A percentile compares a stretch with the other conserved stretches of the same genome.
These are phyloP conservation scores for Sparidentex hasta DNA, from an alignment of 2,797 vertebrate genomes.

Conservation along the genomic window DNA sequence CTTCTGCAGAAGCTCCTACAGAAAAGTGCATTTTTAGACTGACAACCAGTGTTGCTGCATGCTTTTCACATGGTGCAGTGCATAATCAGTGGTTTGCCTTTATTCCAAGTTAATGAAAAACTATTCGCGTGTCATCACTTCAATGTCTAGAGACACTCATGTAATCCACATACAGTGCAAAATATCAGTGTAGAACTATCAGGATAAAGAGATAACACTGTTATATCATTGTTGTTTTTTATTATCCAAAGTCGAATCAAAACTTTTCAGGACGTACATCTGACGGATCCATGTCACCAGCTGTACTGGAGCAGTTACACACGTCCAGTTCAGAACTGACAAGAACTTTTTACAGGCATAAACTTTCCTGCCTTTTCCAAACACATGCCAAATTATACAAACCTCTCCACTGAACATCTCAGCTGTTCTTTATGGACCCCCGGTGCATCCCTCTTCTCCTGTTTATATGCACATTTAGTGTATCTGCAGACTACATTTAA, in stretches of 20 bases:
- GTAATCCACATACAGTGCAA: neutral
- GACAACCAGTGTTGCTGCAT: constrained; percentile 13
- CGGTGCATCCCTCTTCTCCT: neutral
- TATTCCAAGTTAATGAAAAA: neutral
- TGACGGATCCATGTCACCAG: constrained; percentile 12
- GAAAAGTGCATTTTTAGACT: constrained; percentile 38
- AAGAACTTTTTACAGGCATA: constrained; percentile 33
- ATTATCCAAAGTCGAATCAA: neutral
- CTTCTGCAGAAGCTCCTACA: constrained; percentile 46
- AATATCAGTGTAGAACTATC: neutral
- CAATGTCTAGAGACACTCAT: neutral
- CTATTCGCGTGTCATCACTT: neutral
- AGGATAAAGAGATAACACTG: neutral
- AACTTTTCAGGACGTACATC: constrained; percentile 22
- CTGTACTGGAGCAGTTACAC: neutral
- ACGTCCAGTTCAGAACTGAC: constrained; percentile 36
- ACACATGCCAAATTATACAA: constrained; percentile 41
- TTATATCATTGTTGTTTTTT: neutral
- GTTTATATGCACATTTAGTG: neutral
- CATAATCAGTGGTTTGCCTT: neutral
- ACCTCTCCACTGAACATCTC: constrained; percentile 22
- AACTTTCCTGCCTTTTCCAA: constrained; percentile 26
- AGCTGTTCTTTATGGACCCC: constrained; percentile 3
- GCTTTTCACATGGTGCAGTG: neutral
- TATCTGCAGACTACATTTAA: neutral